Conservation (phyloP, 2,113 vertebrate genomes). For the Ctenodactylus gundi region DNA sequence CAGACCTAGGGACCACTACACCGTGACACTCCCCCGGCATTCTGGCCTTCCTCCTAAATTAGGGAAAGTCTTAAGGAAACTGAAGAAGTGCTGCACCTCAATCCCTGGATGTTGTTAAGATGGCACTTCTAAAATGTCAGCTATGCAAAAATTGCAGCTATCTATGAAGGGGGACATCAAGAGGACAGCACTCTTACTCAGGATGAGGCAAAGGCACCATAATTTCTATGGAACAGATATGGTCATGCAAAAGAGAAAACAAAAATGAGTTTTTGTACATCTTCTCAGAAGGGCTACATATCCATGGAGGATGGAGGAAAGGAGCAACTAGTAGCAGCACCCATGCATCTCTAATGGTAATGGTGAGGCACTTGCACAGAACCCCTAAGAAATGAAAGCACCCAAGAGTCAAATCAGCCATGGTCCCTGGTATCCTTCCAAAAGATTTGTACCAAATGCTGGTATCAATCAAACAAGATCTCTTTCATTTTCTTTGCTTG, state of each 20-base stretch:
- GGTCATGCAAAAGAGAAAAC: neutral
- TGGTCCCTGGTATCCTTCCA: neutral
- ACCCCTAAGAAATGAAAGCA: neutral
- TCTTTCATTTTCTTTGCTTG: neutral
- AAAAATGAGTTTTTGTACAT: neutral
- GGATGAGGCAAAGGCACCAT: neutral
- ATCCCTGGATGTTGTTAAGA: neutral
- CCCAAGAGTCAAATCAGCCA: neutral
- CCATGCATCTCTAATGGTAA: neutral
- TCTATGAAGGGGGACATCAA: neutral
- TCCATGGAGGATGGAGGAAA: neutral
- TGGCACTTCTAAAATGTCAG: neutral
- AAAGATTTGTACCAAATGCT: neutral
- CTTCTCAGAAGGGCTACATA: neutral
- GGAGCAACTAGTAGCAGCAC: neutral
- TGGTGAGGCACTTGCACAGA: neutral
- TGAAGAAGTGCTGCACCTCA: neutral
- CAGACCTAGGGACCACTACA: neutral
- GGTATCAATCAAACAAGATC: neutral
- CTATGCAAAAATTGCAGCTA: neutral
- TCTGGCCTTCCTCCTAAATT: neutral
- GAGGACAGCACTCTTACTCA: neutral
- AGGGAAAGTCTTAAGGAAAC: neutral
- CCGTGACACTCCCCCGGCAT: neutral
- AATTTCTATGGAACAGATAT: neutral